Evolutionary conservation across 2,888 invertebrate species (phyloP), one percentile per base, ranked within the genome.

Genomic region (Scaptomyza tumidula): DNA sequence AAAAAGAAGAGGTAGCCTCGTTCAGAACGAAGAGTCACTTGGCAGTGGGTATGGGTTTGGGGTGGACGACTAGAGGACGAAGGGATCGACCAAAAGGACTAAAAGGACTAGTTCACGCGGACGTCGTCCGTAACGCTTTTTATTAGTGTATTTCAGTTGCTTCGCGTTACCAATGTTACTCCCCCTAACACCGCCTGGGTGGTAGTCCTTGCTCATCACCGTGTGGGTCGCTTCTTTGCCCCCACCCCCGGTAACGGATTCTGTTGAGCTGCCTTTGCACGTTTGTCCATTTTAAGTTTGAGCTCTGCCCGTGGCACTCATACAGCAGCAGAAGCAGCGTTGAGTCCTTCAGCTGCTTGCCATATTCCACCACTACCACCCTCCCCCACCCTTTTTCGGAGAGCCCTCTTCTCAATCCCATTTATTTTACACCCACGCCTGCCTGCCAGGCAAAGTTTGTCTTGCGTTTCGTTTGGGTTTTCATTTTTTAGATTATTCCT

Each of bases 241-340:
- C 43, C 57, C 50, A 19, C 19, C 19, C 1, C 19, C 19, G 19
- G 19, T 56, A 54, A 24, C 29, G 49, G 37, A 54, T 44, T 43
- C 54, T 39, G 39, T 39, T 50, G 48, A 57, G 60, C 50, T 68
- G 77, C 71, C 80, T 68, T 67, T 77, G 87, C 83, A 78, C 78
- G 86, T 73, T 88, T 90, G 88, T 88, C 85, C 90, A 89, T 89
- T 83, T 86, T 86, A 86, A 86, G 90, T 90, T 90, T 75, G 85
- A 89, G 90, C 79, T 84, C 90, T 88, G 90, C 88, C 83, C 80
- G 68, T 84, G 89, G 83, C 83, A 89, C 86, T 84, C 83, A 89
- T 89, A 89, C 89, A 89, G 83, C 88, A 75, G 58, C 59, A 33
- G 49, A 14, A 52, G 14, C 72, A 79, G 49, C 57, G 49, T n/a